Evolutionary conservation across 2,113 vertebrate genomes (phyloP), one percentile per base, ranked within the genome.

Genomic region (Pteruthius melanotis): DNA sequence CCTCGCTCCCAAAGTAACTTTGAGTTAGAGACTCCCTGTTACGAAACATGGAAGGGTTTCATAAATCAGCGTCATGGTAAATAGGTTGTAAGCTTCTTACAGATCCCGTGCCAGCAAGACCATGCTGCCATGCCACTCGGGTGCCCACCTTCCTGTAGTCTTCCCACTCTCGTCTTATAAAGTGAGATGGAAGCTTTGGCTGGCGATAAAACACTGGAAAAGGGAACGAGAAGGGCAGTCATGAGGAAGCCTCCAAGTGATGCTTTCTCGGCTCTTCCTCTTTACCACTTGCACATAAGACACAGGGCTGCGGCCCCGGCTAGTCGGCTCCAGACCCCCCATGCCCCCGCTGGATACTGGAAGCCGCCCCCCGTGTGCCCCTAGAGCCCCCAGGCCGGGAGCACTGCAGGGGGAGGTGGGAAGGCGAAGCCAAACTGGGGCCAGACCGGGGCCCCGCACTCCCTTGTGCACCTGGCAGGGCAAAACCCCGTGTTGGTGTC

Each of bases 341-440:
- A 2, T 13, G 44, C 2, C 19, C 56, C 24, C 22, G 35, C 0
- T 27, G 80, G 16, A 15, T 9, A 17, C 33, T 19, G 52, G 44
- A 24, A 56, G 56, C 27, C 3, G 6, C 3, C 19, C 9, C 4
- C 13, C 6, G 2, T 14, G 16, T 8, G 1, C 2, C 26, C 26
- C 16, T 23, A 4, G 18, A 68, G 57, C 24, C 18, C 10, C 27
- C 3, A 24, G 27, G 63, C 15, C 19, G 9, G 40, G 28, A 66
- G 16, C 4, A 11, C 33, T 44, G 22, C 9, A 7, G 15, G 20
- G 13, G 7, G 1, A 18, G 6, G 13, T 4, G 49, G 9, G 13
- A 21, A 15, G 4, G 35, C 4, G 10, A 31, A 11, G 23, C 26
- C 14, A 9, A 44, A 7, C 3, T 6, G 53, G 4, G 71, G 15